Base-by-base conservation (phyloP, 2,797 vertebrate genomes). In the Philypnodon macrostomus region DNA sequence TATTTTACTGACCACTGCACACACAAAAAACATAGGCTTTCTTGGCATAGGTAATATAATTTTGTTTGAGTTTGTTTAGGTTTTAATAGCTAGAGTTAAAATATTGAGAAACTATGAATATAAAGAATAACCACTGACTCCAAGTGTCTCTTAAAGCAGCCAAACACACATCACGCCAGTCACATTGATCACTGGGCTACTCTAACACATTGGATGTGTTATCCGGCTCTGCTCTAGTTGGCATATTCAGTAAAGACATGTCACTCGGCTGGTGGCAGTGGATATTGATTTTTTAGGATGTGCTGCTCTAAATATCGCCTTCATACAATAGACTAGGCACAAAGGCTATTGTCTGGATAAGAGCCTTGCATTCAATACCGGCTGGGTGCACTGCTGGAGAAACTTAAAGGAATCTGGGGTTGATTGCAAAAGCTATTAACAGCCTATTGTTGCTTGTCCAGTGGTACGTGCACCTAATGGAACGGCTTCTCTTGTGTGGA, bases 281-380 rank as follows among this genome's bases (percentile, higher is more conserved):
- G 48, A 24, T 79, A 88, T 88, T 73, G 85, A 89, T 87, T 87
- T 76, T 40, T 70, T 48, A 30, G 53, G 54, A 54, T 16, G 38
- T 49, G 42, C 54, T 63, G 61, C 72, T 79, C 77, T 78, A 77
- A 85, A 87, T 84, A 78, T 67, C 46, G 1, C 53, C 65, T 53
- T 57, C 37, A 27, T 48, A 75, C 73, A 79, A 83, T 38, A 47
- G 71, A 53, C 35, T 11, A 47, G 38, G 32, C 67, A 81, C 67
- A 80, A 74, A 77, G 59, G 70, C 69, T 70, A 41, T 77, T 80
- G 63, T 83, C 44, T 58, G 59, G 55, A 61, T 63, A 53, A 69
- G 67, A 58, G 54, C 24, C 37, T 30, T 45, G 59, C 46, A 37
- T 66, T 80, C 69, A 72, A 60, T 73, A 67, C 49, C 32, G 1